Evolutionary conservation across 2,888 invertebrate genomes (phyloP).

Genomic region (Scaptomyza parva): DNA sequence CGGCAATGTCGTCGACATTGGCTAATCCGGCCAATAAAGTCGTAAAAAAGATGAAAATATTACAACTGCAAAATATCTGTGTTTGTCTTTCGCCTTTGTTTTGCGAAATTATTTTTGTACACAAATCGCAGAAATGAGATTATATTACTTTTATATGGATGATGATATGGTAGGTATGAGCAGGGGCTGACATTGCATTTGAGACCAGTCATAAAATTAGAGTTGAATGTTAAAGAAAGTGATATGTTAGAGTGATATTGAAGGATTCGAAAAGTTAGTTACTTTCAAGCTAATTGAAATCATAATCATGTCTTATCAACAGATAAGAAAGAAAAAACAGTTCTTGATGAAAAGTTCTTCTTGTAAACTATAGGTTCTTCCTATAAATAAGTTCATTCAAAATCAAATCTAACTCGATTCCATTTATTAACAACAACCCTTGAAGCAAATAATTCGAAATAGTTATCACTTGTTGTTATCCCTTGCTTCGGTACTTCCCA

Average conservation of each 20-base stretch:
- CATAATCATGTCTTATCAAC: no score
- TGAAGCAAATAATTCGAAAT: background rate
- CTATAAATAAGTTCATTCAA: no score
- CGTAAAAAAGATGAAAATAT: slow-evolving; percentile 61
- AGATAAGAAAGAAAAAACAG: no score
- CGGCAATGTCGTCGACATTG: slow-evolving; percentile 54
- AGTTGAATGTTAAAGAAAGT: slow-evolving; percentile 3
- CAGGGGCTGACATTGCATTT: slow-evolving; percentile 24
- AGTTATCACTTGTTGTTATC: background rate
- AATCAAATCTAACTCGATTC: background rate
- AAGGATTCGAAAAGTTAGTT: background rate
- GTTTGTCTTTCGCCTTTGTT: slow-evolving; percentile 50
- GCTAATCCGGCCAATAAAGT: slow-evolving; percentile 73
- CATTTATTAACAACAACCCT: background rate
- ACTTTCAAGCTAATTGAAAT: background rate
- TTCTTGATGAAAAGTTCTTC: no score
- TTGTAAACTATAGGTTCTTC: no score
- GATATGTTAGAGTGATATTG: no score
- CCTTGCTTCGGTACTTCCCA: background rate
- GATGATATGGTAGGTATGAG: slow-evolving; percentile 21
- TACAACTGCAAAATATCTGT: slow-evolving; percentile 44
- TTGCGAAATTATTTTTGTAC: slow-evolving; percentile 71
- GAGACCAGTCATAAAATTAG: slow-evolving; percentile 41
- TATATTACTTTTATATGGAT: slow-evolving; percentile 44
- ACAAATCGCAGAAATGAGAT: slow-evolving; percentile 51